These are phyloP conservation scores for Morbakka virulenta DNA, from an alignment of 30 jellyfish, hydroid and myxozoan genomes.

Conservation along the genomic window DNA sequence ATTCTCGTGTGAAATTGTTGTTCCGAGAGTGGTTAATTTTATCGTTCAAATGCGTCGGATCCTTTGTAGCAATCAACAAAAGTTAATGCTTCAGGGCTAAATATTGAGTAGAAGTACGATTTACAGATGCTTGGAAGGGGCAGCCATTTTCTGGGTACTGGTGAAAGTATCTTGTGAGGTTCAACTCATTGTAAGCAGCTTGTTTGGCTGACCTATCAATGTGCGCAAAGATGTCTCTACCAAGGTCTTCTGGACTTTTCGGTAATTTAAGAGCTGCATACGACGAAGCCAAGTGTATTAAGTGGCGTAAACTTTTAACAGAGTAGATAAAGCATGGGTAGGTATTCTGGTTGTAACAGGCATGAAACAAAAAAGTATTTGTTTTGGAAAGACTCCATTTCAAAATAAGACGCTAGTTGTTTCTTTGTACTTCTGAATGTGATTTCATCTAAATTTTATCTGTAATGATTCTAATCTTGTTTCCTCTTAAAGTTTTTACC, in stretches of 20 bases:
- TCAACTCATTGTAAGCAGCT: not conserved
- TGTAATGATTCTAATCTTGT: constrained; percentile 17
- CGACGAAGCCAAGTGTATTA: constrained; percentile 57
- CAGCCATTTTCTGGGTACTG: constrained; percentile 19
- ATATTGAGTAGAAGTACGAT: constrained; percentile 19
- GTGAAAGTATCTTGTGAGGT: constrained; percentile 18
- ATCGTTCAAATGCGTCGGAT: constrained; percentile 33
- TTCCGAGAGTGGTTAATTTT: not conserved
- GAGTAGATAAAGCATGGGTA: constrained; percentile 31
- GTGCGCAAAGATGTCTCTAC: constrained; percentile 16
- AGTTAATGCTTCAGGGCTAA: constrained; percentile 32
- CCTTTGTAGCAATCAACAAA: constrained; percentile 3
- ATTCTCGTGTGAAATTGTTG: constrained; percentile 15
- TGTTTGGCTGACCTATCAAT: not conserved
- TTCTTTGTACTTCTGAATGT: constrained; percentile 4
- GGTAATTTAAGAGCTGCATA: constrained; percentile 49
- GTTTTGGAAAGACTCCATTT: constrained; percentile 3
- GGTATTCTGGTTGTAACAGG: constrained; percentile 25
- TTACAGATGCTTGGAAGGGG: constrained; percentile 50
- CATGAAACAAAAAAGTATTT: constrained; percentile 8
- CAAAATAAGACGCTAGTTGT: constrained; percentile 33
- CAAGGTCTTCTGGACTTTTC: constrained; percentile 37
- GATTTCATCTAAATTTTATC: constrained; percentile 15
- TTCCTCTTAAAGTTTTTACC: constrained; percentile 19
- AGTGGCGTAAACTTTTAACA: constrained; percentile 35